These are phyloP conservation scores for Brachionus angularis DNA, from an alignment of 1,140 invertebrate species.

Conservation along the genomic window DNA sequence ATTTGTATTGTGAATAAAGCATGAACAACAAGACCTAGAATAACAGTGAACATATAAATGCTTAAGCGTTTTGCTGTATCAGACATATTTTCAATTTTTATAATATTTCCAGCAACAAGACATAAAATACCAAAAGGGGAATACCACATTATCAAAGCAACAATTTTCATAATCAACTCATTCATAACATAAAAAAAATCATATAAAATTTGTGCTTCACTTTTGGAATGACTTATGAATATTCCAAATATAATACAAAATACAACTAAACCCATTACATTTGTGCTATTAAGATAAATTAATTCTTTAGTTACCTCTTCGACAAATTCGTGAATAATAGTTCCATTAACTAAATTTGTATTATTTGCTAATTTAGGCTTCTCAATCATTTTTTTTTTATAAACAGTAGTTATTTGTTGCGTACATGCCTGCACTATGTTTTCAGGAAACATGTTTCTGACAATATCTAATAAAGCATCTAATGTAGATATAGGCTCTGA, in stretches of 20 bases:
- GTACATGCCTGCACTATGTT: conserved; percentile 47
- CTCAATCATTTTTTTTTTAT: conserved; percentile 12
- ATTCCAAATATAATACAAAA: conserved; percentile 62
- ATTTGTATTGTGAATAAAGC: conserved; percentile 78
- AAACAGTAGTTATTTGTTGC: conserved; percentile 13
- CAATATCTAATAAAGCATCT: conserved; percentile 59
- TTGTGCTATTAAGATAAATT: conserved; percentile 31
- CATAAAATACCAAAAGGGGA: conserved; percentile 83
- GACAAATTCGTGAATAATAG: background rate
- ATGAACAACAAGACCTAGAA: conserved; percentile 78
- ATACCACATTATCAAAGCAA: conserved; percentile 61
- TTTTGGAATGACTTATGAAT: conserved; percentile 57
- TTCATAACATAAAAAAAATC: conserved; percentile 60
- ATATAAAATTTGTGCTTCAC: conserved; percentile 57
- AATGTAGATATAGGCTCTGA: conserved; percentile 48
- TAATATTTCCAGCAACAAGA: conserved; percentile 79
- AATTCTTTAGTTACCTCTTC: conserved; percentile 15
- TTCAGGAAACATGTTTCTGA: conserved; percentile 48
- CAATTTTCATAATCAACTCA: conserved; percentile 60
- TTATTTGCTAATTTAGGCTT: background rate
- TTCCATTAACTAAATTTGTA: background rate
- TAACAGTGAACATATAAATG: conserved; percentile 59
- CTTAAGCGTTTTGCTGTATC: conserved; percentile 17
- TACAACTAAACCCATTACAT: conserved; percentile 54
- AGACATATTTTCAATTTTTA: conserved; percentile 40